Evolutionary conservation across 2,113 vertebrate species (phyloP), one percentile per base, ranked within the genome.

Genomic region (Rhinolophus ferrumequinum): DNA sequence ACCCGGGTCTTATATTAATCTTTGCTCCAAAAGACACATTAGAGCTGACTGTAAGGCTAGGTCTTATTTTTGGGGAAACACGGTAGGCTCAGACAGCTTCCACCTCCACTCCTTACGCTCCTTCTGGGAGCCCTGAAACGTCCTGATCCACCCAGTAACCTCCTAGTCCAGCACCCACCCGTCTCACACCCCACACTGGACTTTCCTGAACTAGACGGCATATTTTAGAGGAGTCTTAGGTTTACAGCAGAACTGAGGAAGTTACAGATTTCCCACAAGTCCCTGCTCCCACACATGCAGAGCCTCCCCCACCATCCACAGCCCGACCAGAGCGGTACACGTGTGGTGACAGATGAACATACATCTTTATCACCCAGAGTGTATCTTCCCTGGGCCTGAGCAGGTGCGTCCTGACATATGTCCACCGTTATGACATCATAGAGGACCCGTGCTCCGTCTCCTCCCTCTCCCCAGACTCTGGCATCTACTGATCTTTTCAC

Each of bases 251-350:
- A 44, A 60, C 22, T n/a, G 38, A 75, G 19, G 26, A 24, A 60
- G 13, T 9, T 0, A 0, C 6, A 80, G 38, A 19, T 69, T 69
- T 67, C 47, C 38, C 26, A 2, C 21, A 8, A 62, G 60, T 19
- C n/a, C n/a, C 38, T 76, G 6, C 52, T 18, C 19, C 15, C 13
- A 6, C 6, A 0, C 2, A 21, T 18, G 50, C 19, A 18, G 33
- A 22, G 14, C 13, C 60, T n/a, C 24, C 1, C n/a, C n/a, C 30
- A 4, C 8, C 4, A 6, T 22, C 21, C 2, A 14, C 22, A 16
- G 19, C 58, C 22, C 41, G 12, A 28, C 24, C 16, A 24, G 0
- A 11, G 75, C 10, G 5, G 7, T 19, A 28, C 19, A 0, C 12
- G 26, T 7, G 9, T 41, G 7, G 21, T 3, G 10, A 12, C 22